Conservation (phyloP, 2,113 vertebrate genomes). For the Coreoperca whiteheadi region DNA sequence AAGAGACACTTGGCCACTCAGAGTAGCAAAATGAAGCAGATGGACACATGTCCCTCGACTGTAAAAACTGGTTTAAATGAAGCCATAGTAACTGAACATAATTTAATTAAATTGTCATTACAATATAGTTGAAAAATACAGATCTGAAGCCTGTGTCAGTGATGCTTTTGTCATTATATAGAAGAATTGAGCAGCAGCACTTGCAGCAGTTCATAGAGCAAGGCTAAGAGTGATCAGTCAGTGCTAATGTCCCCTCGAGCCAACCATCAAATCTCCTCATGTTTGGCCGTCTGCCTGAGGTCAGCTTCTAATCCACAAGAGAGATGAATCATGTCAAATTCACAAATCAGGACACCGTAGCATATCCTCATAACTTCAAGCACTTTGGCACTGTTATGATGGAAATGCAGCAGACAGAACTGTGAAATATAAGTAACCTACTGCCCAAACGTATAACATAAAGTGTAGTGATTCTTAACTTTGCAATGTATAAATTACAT, state of each 20-base stretch:
- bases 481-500: slow-evolving; percentile 17
- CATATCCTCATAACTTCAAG: slow-evolving; percentile 42
- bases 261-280: slow-evolving; percentile 72
- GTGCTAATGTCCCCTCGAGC: slow-evolving; percentile 64
- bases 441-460: background rate
- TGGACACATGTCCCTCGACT: slow-evolving; percentile 50
- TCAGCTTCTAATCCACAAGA: slow-evolving; percentile 72
- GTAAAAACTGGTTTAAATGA: slow-evolving; percentile 64
- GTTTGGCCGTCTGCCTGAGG: slow-evolving; percentile 72
- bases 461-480: background rate
- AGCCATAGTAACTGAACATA: slow-evolving; percentile 46
- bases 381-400: slow-evolving; percentile 36
- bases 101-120: slow-evolving; percentile 30
- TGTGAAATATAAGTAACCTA: slow-evolving; percentile 20
- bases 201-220: slow-evolving; percentile 53
- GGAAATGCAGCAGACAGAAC: slow-evolving; percentile 32
- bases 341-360: slow-evolving; percentile 58
- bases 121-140: slow-evolving; percentile 30
- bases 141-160: slow-evolving; percentile 35
- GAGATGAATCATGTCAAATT: slow-evolving; percentile 75
- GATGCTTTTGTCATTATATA: slow-evolving; percentile 16
- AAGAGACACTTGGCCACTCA: slow-evolving; percentile 62
- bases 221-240: slow-evolving; percentile 67
- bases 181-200: slow-evolving; percentile 52
- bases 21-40: slow-evolving; percentile 63